A percentile compares a stretch with the other conserved stretches of the same genome.
Evolutionary conservation across 2,113 vertebrate genomes (phyloP).

Genomic region (Rhegmatorhina hoffmannsi): DNA sequence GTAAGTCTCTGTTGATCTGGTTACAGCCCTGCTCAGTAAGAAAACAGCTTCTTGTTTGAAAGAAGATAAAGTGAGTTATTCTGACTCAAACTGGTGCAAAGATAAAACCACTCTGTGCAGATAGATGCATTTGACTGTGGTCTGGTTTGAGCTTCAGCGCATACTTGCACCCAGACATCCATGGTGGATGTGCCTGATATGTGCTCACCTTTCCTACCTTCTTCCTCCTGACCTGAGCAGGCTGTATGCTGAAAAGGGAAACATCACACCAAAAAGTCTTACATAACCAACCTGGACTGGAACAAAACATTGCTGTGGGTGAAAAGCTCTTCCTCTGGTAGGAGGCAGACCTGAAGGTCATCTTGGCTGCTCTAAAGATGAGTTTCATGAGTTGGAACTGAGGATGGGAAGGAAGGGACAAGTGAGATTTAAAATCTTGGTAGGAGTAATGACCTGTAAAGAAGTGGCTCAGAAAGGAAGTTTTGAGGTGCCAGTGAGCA

Average conservation of each 20-base stretch:
- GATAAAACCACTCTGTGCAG: not conserved
- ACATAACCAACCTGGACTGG: not conserved
- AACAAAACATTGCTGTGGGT: fast-evolving
- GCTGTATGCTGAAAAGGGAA: not conserved
- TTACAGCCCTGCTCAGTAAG: not conserved
- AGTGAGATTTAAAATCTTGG: not conserved
- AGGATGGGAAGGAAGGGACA: not conserved
- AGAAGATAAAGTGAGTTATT: not conserved
- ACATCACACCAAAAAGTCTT: not conserved
- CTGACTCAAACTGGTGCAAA: not conserved
- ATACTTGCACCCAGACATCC: not conserved
- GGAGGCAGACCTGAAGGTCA: not conserved
- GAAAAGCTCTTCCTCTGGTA: not conserved
- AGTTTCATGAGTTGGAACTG: not conserved
- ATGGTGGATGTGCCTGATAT: not conserved
- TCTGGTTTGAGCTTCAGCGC: not conserved
- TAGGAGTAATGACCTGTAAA: not conserved
- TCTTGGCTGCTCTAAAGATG: not conserved
- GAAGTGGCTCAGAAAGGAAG: not conserved
- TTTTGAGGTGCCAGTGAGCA: not conserved
- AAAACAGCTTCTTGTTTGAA: not conserved
- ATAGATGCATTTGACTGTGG: not conserved
- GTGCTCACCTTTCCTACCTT: not conserved
- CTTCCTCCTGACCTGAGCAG: not conserved
- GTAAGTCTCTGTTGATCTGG: conserved; percentile 31